Evolutionary conservation across 2,113 vertebrate species (phyloP), one percentile per base, ranked within the genome.

Genomic region (Mixornis gularis): DNA sequence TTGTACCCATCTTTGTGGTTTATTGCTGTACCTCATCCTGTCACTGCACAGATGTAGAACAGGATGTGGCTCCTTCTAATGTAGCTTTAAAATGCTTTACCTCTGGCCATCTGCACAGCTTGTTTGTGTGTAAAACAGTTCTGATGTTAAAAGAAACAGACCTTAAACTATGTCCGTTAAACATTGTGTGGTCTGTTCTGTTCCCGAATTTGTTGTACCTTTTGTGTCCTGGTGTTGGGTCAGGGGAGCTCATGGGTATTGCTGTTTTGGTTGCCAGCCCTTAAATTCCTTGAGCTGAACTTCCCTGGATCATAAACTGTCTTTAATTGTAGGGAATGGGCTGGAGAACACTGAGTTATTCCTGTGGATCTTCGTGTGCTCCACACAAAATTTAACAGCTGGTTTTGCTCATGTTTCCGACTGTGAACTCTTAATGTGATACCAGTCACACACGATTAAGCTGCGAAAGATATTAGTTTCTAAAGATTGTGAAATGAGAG

Each of bases 291-390:
- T 13, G 26, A 55, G 40, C 73, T 79, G 66, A 49, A 46, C 25
- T 70, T 53, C 6, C 21, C 36, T 51, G 76, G 32, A 4, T n/a
- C 63, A 25, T 59, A n/a, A 83, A 56, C 3, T 22, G 21, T 7
- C 20, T 62, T 38, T 51, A 32, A 43, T 30, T 48, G 6, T 7
- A 38, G 68, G 38, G 27, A 44, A 5, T 29, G n/a, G n/a, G 26
- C 40, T 60, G 12, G 20, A 49, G 56, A 59, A 17, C 20, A 1
- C 2, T 0, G 27, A 48, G 30, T 27, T 60, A 24, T 3, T 48
- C 40, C 36, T 68, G 11, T 4, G 2, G 53, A 11, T 43, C 73
- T 69, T 71, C 4, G 0, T 18, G 16, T 3, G 1, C 12, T 32
- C 12, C 36, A 7, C 27, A 4, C 30, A 44, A 49, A 27, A 20